These are phyloP conservation scores for Diaphora mendica DNA, from an alignment of 2,888 invertebrate genomes.

Conservation along the genomic window DNA sequence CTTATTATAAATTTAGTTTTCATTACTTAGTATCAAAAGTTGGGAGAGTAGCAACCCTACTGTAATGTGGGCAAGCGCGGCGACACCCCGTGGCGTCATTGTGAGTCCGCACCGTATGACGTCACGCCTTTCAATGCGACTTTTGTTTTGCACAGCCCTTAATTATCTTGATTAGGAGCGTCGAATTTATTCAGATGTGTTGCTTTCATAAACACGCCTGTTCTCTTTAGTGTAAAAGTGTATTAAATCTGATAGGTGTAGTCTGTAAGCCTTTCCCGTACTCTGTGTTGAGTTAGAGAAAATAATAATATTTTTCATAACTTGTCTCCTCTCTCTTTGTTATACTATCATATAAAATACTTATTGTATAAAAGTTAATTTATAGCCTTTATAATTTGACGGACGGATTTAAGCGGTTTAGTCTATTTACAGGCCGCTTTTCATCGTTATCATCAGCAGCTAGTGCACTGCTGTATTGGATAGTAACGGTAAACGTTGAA, in stretches of 20 bases:
- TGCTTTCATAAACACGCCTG: constrained; percentile 27
- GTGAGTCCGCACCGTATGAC: constrained; percentile 63
- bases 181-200: constrained; percentile 48
- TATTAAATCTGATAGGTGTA: not conserved
- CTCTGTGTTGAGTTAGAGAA: not conserved
- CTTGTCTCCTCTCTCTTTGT: too few species aligned
- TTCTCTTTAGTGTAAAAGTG: constrained; percentile 8
- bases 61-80: constrained; percentile 63
- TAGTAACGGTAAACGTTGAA: too few species aligned
- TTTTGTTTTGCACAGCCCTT: constrained; percentile 75
- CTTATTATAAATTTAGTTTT: not conserved
- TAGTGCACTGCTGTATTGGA: too few species aligned
- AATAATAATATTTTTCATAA: not conserved
- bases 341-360: too few species aligned
- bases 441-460: too few species aligned
- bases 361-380: too few species aligned
- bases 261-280: not conserved
- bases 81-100: constrained; percentile 69
- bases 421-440: too few species aligned
- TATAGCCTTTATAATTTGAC: too few species aligned
- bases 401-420: too few species aligned
- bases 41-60: constrained; percentile 58
- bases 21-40: not conserved
- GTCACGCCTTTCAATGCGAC: constrained; percentile 69
- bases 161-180: constrained; percentile 78